Base-by-base conservation (phyloP, 2,888 invertebrate genomes). In the Megastigmus dorsalis region DNA sequence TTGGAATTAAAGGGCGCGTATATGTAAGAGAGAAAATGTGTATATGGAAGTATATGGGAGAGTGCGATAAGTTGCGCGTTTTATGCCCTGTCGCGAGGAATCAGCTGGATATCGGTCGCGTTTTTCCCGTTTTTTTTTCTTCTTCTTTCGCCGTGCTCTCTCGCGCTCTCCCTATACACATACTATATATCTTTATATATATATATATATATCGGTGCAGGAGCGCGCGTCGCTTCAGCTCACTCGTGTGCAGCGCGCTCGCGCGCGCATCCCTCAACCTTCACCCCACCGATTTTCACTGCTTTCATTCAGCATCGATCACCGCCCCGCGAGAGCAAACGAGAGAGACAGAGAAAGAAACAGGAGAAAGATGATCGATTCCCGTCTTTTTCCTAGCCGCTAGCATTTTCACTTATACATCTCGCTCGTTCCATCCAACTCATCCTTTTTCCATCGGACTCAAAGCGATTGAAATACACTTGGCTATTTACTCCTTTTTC, bases 221-320 rank as follows among this genome's bases (percentile, higher is more conserved):
- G n/a, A 38, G 13, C 38, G 2, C 15, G 18, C 15, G 4, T 4
- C 45, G 23, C 23, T 48, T 48, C 10, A 20, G 48, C 9, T 41
- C 26, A 7, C 0, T 63, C 0, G 13, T 7, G 23, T 23, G 4
- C n/a, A n/a, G n/a, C 26, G n/a, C 18, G 15, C 28, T 36, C 52
- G 54, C 28, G 55, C 66, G 54, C 28, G 55, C 66, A 38, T 65
- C 30, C 13, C 5, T 41, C 36, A 54, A 18, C 41, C 36, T 28
- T 41, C 18, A 23, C 52, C 41, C 48, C 6, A 63, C 23, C 36
- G 36, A 63, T 63, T 63, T 63, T 36, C 36, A 13, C 23, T 7
- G n/a, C 36, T 50, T 33, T 63, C 50, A 26, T 63, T 50, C 50
- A 50, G 36, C 18, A 50, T 50, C 50, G 38, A 63, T 45, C 41